Conservation (phyloP, 2,113 vertebrate genomes). For the Colinus virginianus region DNA sequence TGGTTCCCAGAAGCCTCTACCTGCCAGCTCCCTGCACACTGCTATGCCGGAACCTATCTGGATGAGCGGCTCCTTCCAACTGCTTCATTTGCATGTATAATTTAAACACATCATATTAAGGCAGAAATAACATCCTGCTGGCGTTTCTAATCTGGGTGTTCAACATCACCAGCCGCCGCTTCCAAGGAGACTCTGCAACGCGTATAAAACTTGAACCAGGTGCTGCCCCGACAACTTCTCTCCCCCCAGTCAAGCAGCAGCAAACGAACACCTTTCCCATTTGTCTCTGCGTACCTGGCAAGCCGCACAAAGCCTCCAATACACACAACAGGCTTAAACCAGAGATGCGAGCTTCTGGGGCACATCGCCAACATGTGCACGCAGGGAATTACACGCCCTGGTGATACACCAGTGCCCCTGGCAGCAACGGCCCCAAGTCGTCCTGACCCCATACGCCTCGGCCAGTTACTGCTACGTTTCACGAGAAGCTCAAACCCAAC, state of each 20-base stretch:
- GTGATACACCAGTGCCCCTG: background rate
- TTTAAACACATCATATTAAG: background rate
- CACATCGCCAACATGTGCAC: background rate
- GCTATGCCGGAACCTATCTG: background rate
- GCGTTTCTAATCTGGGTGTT: background rate
- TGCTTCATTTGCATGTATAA: background rate
- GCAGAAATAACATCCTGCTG: background rate
- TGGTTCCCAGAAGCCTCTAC: background rate
- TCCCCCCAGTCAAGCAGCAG: background rate
- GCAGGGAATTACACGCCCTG: background rate
- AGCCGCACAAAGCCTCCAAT: conserved; percentile 10
- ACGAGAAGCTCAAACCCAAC: background rate
- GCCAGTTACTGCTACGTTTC: background rate
- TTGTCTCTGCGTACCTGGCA: background rate
- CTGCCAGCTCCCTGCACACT: accelerated
- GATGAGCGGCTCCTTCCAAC: background rate
- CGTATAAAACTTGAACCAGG: background rate
- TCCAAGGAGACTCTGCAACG: background rate
- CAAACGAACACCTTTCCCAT: background rate
- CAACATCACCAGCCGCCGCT: background rate
- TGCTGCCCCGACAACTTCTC: background rate
- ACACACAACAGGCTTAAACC: conserved; percentile 6
- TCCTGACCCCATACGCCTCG: background rate
- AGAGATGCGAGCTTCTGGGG: background rate
- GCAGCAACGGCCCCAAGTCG: background rate